Conservation (phyloP, 2,888 invertebrate species). For the Diplolepis rosae region DNA sequence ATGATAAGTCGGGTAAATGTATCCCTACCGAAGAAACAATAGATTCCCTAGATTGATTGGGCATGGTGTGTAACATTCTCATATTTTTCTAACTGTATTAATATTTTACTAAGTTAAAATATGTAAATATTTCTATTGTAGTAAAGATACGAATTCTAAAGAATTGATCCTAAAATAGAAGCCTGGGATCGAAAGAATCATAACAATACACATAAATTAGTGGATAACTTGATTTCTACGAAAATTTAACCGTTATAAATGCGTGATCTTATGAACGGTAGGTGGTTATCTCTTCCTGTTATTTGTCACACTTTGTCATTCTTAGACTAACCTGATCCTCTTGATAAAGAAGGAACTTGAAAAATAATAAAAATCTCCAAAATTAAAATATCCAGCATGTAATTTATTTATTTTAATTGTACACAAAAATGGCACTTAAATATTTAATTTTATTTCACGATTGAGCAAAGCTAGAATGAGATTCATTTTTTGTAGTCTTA, state of each 20-base stretch:
- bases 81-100: no score
- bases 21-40: no score
- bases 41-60: no score
- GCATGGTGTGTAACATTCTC: neutral
- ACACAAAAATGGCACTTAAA: neutral
- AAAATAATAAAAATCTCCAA: no score
- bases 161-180: no score
- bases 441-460: neutral
- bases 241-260: conserved; percentile 16
- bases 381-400: neutral
- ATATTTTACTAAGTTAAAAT: no score
- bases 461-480: no score
- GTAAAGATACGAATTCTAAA: no score
- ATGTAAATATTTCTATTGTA: no score
- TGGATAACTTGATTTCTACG: neutral
- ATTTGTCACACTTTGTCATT: neutral
- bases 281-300: neutral
- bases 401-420: neutral
- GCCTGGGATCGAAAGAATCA: neutral
- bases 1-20: no score
- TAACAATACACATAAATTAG: neutral
- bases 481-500: no score
- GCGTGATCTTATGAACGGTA: conserved; percentile 1
- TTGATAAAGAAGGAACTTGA: neutral
- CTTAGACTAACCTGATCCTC: neutral